Conservation (phyloP, 1,140 invertebrate genomes). For the Aphaenogaster floridana region DNA sequence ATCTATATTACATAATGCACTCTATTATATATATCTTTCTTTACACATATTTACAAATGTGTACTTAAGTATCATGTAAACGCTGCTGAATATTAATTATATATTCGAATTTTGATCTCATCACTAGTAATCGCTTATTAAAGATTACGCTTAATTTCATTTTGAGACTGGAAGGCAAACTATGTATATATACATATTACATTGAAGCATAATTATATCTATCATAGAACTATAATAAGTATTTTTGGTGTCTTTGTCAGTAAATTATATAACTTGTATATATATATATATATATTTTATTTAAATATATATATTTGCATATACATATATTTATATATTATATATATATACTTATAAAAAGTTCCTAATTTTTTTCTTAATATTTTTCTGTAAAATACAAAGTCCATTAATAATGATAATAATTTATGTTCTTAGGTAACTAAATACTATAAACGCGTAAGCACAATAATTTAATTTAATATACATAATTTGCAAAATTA, state of each 20-base stretch:
- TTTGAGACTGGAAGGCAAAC: slow-evolving; percentile 22
- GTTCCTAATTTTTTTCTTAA: background rate
- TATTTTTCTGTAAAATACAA: background rate
- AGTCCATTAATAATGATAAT: background rate
- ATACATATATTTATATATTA: background rate
- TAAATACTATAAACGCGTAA: slow-evolving; percentile 27
- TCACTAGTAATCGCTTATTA: background rate
- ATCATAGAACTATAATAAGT: slow-evolving; percentile 1
- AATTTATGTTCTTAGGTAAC: background rate
- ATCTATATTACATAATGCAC: background rate
- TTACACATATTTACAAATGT: slow-evolving; percentile 48
- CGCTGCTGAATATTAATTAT: background rate
- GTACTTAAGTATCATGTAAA: background rate
- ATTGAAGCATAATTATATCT: slow-evolving; percentile 12
- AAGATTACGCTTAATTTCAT: background rate
- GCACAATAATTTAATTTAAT: slow-evolving; percentile 10
- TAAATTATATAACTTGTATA: background rate
- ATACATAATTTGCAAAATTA: background rate
- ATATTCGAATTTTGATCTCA: background rate
- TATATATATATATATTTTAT: background rate
- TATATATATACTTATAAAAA: background rate
- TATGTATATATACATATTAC: background rate
- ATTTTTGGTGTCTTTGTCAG: background rate
- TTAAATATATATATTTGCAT: background rate
- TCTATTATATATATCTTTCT: slow-evolving; percentile 10